Evolutionary conservation across 2,888 invertebrate species (phyloP).

Genomic region (Dynastes hyllus): DNA sequence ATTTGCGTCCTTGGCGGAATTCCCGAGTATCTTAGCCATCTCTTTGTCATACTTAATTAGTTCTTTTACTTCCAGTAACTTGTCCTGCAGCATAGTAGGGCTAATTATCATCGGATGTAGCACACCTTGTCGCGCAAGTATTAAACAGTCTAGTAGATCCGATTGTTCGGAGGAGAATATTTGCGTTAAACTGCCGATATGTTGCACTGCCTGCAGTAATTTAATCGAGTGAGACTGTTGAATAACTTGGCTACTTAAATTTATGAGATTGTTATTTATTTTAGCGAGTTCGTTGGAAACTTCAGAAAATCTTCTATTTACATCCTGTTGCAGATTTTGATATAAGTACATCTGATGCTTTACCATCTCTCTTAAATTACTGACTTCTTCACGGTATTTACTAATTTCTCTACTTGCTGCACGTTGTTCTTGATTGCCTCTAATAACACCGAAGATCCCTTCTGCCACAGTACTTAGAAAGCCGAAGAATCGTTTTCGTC

Average conservation of each 20-base stretch:
- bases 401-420: neutral
- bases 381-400: constrained; percentile 16
- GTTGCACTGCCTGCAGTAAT: neutral
- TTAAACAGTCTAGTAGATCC: constrained; percentile 26
- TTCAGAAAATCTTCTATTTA: too few relatives aligned
- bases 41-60: neutral
- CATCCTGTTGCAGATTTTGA: too few relatives aligned
- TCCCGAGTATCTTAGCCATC: neutral
- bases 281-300: too few relatives aligned
- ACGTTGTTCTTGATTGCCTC: neutral
- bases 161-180: constrained; percentile 15
- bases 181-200: constrained; percentile 1
- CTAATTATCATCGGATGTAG: constrained; percentile 24
- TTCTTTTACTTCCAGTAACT: neutral
- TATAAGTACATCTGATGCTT: constrained; percentile 4
- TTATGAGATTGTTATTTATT: too few relatives aligned
- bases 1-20: constrained; percentile 5
- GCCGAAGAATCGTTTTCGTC: constrained; percentile 7
- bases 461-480: neutral
- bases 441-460: neutral
- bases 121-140: constrained; percentile 28
- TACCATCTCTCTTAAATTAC: neutral
- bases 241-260: neutral
- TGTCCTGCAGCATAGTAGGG: constrained; percentile 17
- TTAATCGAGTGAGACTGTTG: neutral